Evolutionary conservation across 2,797 vertebrate species (phyloP).

Genomic region (Tokudaia tokunoshimensis): DNA sequence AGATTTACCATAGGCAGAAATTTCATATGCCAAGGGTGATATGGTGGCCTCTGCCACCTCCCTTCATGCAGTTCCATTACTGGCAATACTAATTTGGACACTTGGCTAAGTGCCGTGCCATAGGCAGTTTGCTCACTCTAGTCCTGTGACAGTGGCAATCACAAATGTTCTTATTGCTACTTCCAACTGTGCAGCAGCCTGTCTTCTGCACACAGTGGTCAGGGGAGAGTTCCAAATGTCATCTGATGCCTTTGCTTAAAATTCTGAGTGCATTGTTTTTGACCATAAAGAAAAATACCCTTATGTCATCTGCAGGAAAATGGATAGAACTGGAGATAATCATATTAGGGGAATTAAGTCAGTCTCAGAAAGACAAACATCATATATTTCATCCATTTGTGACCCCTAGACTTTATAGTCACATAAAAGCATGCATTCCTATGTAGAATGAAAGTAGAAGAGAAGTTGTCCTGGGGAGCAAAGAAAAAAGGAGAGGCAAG

Average conservation of each 20-base stretch:
- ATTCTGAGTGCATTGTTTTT: not conserved
- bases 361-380: not conserved
- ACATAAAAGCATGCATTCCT: not conserved
- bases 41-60: not conserved
- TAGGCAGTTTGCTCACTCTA: too few relatives aligned
- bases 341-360: not conserved
- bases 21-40: too few relatives aligned
- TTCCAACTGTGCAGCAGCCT: not conserved
- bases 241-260: not conserved
- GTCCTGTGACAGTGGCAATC: too few relatives aligned
- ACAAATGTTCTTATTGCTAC: not conserved
- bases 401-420: not conserved
- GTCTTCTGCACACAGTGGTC: not conserved
- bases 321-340: not conserved
- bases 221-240: not conserved
- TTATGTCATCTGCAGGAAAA: not conserved
- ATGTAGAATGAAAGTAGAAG: not conserved
- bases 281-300: not conserved
- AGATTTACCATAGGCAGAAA: not conserved
- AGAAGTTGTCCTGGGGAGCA: not conserved
- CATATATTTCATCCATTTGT: not conserved
- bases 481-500: not conserved
- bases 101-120: not conserved
- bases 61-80: accelerated
- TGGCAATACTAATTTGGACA: not conserved